These are phyloP conservation scores for Drosophila paucipuncta DNA, from an alignment of 2,888 invertebrate species.

Conservation along the genomic window DNA sequence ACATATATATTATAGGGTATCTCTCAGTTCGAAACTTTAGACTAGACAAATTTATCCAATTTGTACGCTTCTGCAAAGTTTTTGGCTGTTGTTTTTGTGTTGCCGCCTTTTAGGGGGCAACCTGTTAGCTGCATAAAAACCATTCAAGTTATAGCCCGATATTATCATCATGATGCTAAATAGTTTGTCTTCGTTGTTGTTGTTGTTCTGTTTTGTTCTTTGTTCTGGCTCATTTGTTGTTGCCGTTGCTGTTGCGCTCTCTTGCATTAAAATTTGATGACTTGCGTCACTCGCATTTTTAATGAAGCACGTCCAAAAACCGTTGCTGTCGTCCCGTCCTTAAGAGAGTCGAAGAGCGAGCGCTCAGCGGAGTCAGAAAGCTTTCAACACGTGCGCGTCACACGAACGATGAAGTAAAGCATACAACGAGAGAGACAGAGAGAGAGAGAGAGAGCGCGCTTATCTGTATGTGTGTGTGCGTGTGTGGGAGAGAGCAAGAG, in stretches of 20 bases:
- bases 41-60: background rate
- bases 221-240: constrained; percentile 1
- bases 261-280: constrained; percentile 72
- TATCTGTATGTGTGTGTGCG: background rate
- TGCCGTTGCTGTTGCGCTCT: constrained; percentile 40
- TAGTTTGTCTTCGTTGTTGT: constrained; percentile 41
- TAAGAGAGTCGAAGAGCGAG: constrained; percentile 34
- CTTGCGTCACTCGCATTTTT: constrained; percentile 80
- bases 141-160: constrained; percentile 44
- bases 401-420: background rate
- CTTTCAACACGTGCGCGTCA: constrained; percentile 58
- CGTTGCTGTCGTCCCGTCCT: background rate
- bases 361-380: constrained; percentile 34
- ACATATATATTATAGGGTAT: background rate
- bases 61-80: background rate
- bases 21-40: background rate
- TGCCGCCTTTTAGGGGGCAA: constrained; percentile 51
- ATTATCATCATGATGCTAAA: constrained; percentile 54
- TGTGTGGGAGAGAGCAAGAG: constrained; percentile 13
- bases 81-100: constrained; percentile 4
- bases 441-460: constrained; percentile 25
- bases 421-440: constrained; percentile 5
- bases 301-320: constrained; percentile 54
- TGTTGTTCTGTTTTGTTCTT: constrained; percentile 1
- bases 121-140: constrained; percentile 57